phyloP scores from a whole-genome alignment of 2,888 invertebrate species.

The Lasioglossum calceatum region DNA sequence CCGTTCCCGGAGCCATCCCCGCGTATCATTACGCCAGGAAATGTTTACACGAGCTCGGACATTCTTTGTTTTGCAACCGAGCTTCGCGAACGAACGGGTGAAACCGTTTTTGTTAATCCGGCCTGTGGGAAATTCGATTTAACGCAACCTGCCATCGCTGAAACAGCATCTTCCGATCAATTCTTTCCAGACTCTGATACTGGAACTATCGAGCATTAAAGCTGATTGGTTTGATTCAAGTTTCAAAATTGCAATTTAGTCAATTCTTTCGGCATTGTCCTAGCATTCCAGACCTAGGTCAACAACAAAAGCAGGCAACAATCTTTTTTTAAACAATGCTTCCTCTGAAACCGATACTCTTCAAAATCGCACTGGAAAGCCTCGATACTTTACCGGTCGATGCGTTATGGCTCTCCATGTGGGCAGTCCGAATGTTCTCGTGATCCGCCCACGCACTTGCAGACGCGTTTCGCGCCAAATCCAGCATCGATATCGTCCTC shows the following conservation, averaged over 20 bases:
- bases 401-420: conserved; percentile 50
- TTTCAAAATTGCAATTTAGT: neutral
- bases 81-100: neutral
- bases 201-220: neutral
- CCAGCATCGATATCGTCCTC: conserved; percentile 32
- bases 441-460: conserved; percentile 60
- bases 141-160: neutral
- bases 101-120: neutral
- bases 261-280: neutral
- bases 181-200: neutral
- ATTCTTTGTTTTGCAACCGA: neutral
- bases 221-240: neutral
- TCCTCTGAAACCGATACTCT: conserved; percentile 37
- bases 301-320: neutral
- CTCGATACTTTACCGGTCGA: conserved; percentile 54
- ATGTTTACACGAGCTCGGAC: neutral
- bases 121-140: neutral
- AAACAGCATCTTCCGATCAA: neutral
- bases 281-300: neutral
- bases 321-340: conserved; percentile 11
- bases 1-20: conserved; percentile 12
- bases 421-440: conserved; percentile 56
- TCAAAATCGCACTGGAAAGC: conserved; percentile 40
- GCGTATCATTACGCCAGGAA: conserved; percentile 3
- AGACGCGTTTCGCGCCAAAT: conserved; percentile 60